Percentiles rank a stretch among this genome's conserved stretches.
Conservation (phyloP, 2,113 vertebrate species). For the Pseudorasbora parva region DNA sequence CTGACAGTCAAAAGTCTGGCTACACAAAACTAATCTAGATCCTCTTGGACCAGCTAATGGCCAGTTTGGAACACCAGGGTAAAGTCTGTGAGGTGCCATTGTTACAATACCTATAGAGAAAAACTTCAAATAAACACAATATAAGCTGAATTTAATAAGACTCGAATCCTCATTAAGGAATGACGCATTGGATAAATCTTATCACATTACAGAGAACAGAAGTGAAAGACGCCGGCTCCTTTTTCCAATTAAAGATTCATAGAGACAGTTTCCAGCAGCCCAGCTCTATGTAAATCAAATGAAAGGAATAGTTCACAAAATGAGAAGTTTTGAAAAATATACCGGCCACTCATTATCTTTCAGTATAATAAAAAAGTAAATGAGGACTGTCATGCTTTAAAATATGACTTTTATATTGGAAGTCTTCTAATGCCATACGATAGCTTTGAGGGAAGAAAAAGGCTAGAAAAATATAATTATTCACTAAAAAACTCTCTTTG, state of each 20-base stretch:
- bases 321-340: background rate
- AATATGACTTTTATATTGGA: background rate
- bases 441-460: background rate
- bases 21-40: background rate
- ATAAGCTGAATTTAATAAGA: background rate
- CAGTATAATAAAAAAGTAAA: background rate
- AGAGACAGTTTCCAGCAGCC: conserved; percentile 23
- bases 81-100: background rate
- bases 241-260: conserved; percentile 15
- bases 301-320: conserved; percentile 10
- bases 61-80: background rate
- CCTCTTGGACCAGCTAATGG: background rate
- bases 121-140: background rate
- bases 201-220: conserved; percentile 18
- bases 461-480: background rate
- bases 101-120: background rate
- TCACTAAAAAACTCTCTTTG: background rate
- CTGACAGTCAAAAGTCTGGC: background rate
- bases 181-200: conserved; percentile 13
- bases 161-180: conserved; percentile 23
- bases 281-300: background rate
- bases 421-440: background rate
- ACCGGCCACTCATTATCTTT: background rate
- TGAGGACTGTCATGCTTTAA: background rate
- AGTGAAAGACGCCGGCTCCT: background rate